Evolutionary conservation across 2,797 vertebrate genomes (phyloP).

Genomic region (Heteromormyrus szaboi): DNA sequence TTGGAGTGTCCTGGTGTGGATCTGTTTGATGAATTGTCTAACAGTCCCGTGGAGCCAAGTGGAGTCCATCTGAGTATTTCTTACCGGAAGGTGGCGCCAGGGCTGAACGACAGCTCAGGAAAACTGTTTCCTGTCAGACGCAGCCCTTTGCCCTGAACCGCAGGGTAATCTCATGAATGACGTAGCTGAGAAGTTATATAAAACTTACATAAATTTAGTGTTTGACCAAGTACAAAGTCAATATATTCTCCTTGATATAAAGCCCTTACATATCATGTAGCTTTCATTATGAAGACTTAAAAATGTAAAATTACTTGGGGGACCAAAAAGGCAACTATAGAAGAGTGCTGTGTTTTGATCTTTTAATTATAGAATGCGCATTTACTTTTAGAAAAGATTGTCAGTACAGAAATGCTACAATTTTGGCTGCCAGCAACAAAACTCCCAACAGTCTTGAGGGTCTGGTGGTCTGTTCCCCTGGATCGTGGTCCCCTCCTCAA

Average conservation of each 20-base stretch:
- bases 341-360: conserved; percentile 52
- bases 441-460: conserved; percentile 40
- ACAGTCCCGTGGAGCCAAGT: conserved; percentile 32
- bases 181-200: conserved; percentile 32
- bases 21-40: conserved; percentile 34
- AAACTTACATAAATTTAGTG: conserved; percentile 27
- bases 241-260: conserved; percentile 45
- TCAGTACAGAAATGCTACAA: conserved; percentile 59
- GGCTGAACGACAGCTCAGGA: background rate
- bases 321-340: conserved; percentile 53
- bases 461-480: conserved; percentile 30
- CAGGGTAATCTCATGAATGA: conserved; percentile 41
- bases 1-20: conserved; percentile 25
- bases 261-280: conserved; percentile 52
- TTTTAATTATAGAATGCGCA: conserved; percentile 29
- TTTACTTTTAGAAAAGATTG: conserved; percentile 60
- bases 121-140: background rate
- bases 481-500: conserved; percentile 21
- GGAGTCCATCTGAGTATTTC: background rate
- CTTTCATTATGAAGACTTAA: conserved; percentile 26
- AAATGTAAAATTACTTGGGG: conserved; percentile 35
- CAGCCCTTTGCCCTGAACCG: conserved; percentile 31
- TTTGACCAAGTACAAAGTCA: conserved; percentile 47
- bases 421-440: conserved; percentile 47
- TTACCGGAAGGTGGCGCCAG: background rate